Evolutionary conservation across 2,888 invertebrate species (phyloP), one percentile per base, ranked within the genome.

Genomic region (Parnassius apollo): DNA sequence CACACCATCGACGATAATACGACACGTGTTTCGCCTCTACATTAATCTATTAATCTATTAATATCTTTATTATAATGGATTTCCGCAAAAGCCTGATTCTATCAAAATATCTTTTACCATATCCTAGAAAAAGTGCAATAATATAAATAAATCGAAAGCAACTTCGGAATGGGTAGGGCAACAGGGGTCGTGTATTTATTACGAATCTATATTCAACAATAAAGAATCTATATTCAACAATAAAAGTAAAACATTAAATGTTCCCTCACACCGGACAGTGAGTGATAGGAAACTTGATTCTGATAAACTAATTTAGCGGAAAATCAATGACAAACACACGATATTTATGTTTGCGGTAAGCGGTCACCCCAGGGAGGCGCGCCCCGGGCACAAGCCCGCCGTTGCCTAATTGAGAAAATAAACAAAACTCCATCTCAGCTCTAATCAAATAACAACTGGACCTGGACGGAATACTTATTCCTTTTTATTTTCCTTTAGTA

Each of bases 301-400:
- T 67, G 63, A 66, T 85, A 87, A 90, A 86, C 88, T 86, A 91
- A 91, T 91, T 90, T 89, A 88, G 83, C 84, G 81, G 85, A 88
- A 91, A 90, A 91, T 89, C 89, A 88, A 87, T 83, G 85, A 82
- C 82, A 88, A 88, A 88, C 86, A 88, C 69, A 68, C 68, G 71
- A 70, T 88, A 84, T 88, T 88, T 91, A 79, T 80, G 75, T 83
- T 86, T 77, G 78, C 70, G 76, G 74, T 78, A 72, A 76, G 75
- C 77, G 83, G 81, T 77, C 79, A 84, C 88, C 88, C 86, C 66
- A 66, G 84, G 81, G 84, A 81, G 66, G 69, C 65, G 64, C 68
- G 70, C 68, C 71, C 65, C 66, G 68, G 73, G 76, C 78, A 74
- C 70, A 70, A 72, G 72, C 75, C n/a, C 71, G 73, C 72, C 80